These are phyloP conservation scores for Drosophila anceps DNA, from an alignment of 2,888 invertebrate species.

Conservation along the genomic window DNA sequence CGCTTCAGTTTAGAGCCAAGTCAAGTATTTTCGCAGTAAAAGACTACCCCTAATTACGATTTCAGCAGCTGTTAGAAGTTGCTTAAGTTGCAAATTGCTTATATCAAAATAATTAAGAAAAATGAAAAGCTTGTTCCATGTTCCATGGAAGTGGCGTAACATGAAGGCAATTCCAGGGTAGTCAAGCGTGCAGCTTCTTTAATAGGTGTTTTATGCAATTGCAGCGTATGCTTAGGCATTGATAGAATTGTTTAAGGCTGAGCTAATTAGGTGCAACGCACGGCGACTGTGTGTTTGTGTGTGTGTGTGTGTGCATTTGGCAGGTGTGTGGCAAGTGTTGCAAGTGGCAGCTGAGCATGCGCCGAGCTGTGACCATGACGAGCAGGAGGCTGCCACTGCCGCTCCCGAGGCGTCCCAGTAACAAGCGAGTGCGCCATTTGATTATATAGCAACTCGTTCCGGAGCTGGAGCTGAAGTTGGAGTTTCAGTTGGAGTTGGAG, in stretches of 20 bases:
- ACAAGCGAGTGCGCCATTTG: slow-evolving; percentile 69
- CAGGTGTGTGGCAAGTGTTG: slow-evolving; percentile 29
- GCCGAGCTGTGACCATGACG: slow-evolving; percentile 71
- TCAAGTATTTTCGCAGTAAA: neutral
- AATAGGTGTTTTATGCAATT: slow-evolving; percentile 68
- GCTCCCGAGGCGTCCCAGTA: slow-evolving; percentile 37
- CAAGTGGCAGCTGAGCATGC: slow-evolving; percentile 41
- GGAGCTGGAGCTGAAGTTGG: slow-evolving; percentile 15
- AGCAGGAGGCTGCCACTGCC: slow-evolving; percentile 22
- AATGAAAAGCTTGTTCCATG: slow-evolving; percentile 16
- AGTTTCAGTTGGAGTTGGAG: neutral
- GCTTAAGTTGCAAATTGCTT: slow-evolving; percentile 9
- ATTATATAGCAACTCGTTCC: slow-evolving; percentile 57
- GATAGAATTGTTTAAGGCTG: slow-evolving; percentile 68
- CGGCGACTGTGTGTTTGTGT: slow-evolving; percentile 17
- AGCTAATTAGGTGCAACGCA: slow-evolving; percentile 60
- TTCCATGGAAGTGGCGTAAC: slow-evolving; percentile 21
- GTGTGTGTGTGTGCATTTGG: slow-evolving; percentile 22
- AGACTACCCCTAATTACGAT: neutral
- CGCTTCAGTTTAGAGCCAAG: neutral
- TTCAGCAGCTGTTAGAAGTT: neutral
- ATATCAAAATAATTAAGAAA: slow-evolving; percentile 4
- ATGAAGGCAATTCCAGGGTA: slow-evolving; percentile 54
- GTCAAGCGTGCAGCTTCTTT: slow-evolving; percentile 66
- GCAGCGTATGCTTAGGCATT: slow-evolving; percentile 48